Conservation (phyloP, 1,140 invertebrate genomes). For the Bombus breviceps region DNA sequence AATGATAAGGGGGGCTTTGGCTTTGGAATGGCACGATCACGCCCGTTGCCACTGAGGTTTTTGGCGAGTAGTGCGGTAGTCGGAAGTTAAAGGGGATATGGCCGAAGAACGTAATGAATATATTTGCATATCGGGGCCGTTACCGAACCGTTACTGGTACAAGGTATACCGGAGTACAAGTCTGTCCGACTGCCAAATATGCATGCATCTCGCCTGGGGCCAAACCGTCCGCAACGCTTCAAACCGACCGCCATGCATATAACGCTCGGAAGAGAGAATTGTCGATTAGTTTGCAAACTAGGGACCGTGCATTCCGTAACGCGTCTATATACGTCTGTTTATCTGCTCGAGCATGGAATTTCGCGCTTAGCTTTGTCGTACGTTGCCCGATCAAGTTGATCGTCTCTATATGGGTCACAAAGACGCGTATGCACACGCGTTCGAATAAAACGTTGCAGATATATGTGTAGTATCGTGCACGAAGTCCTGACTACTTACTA, state of each 20-base stretch:
- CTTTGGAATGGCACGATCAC: conserved; percentile 38
- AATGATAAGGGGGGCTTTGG: conserved; percentile 21
- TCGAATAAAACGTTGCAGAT: conserved; percentile 5
- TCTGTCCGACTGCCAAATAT: conserved; percentile 80
- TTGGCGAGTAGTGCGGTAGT: conserved; percentile 50
- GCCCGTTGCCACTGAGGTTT: conserved; percentile 57
- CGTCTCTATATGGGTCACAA: conserved; percentile 8
- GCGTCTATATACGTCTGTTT: conserved; percentile 52
- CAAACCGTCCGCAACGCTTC: conserved; percentile 72
- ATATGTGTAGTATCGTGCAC: background rate
- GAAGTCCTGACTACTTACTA: background rate
- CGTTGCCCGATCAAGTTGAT: background rate
- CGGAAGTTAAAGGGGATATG: conserved; percentile 69
- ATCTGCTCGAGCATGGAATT: conserved; percentile 62
- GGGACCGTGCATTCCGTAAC: conserved; percentile 65
- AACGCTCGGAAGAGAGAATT: conserved; percentile 76
- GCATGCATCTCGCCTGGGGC: conserved; percentile 80
- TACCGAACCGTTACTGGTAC: conserved; percentile 80
- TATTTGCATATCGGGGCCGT: conserved; percentile 82
- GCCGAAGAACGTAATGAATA: conserved; percentile 79
- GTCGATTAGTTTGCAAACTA: conserved; percentile 78
- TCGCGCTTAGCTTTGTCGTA: conserved; percentile 56
- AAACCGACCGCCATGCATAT: conserved; percentile 75
- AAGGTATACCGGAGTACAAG: conserved; percentile 74
- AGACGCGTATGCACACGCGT: background rate